Evolutionary conservation across 2,113 vertebrate genomes (phyloP), one percentile per base, ranked within the genome.

Genomic region (Crotalus helleri): DNA sequence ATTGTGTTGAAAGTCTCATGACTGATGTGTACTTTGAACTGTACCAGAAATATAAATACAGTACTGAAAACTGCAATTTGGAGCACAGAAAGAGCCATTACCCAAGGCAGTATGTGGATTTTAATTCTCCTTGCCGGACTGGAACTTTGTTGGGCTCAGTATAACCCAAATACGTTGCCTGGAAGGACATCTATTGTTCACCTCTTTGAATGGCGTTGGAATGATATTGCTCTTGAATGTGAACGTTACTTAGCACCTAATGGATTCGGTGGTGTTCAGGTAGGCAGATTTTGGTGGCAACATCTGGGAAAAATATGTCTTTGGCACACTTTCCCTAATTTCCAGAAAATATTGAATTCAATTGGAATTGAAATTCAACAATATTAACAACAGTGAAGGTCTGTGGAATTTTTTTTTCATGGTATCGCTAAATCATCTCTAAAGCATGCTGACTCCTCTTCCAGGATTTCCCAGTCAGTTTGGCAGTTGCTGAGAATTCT

Each of bases 191-290:
- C 98, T 90, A 98, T 99, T 1, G 98, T 99, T 44, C 98, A 99
- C 92, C 97, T 99, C 92, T 99, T 99, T 90, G 99, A 99, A 93
- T 99, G 99, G 98, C 98, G 98, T 69, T 99, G 98, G 98, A 96
- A 29, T 0, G 99, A 99, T 93, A 98, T 99, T 15, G 98, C 99
- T 87, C 96, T 92, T 15, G 98, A 99, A 95, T 99, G 99, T 69
- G 99, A 99, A 90, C 95, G 98, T 49, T 99, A 97, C 91, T 94
- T 99, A 87, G 98, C 93, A 88, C 98, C 98, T 15, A 98, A 98
- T 55, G 98, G 98, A 61, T 99, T 96, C 51, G 99, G 97, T 87
- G 98, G 98, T 8, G 98, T 99, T 93, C 99, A 99, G 98, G 98
- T 99, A 95, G 53, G 97, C 92, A 86, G 17, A 8, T 29, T 59